Evolutionary conservation across 2,888 invertebrate genomes (phyloP).

Genomic region (Eristalinus sepulchralis): DNA sequence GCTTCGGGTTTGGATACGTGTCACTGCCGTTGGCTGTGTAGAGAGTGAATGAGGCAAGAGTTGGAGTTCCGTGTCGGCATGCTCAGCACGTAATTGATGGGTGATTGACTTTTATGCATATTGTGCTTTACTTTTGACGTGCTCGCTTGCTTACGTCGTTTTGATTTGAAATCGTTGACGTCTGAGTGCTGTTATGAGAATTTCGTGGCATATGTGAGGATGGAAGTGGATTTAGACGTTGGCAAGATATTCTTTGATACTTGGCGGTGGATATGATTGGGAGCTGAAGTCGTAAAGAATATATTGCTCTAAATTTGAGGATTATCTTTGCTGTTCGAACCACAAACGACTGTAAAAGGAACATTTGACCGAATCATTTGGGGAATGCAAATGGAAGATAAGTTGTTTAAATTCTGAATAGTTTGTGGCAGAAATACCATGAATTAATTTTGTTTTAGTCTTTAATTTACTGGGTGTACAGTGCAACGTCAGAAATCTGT

Average conservation of each 20-base stretch:
- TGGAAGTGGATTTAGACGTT: neutral
- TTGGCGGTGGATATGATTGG: no score
- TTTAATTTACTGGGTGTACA: no score
- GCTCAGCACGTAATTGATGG: neutral
- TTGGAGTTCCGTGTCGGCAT: neutral
- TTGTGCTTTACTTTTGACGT: neutral
- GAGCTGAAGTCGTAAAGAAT: no score
- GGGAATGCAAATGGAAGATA: no score
- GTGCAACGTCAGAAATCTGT: no score
- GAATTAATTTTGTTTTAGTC: no score
- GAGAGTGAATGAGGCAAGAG: neutral
- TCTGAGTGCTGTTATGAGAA: neutral
- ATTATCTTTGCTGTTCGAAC: no score
- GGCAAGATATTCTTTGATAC: neutral
- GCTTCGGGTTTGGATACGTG: conserved; percentile 6
- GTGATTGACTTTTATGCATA: neutral
- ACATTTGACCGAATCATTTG: no score
- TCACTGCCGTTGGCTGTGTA: neutral
- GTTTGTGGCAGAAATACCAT: no score
- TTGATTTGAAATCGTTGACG: neutral
- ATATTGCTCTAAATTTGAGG: no score
- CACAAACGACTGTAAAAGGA: no score
- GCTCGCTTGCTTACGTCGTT: neutral
- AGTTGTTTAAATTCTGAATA: no score
- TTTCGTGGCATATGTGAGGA: neutral